These are phyloP conservation scores for Asteroscopus sphinx DNA, from an alignment of 2,888 invertebrate species.

Conservation along the genomic window DNA sequence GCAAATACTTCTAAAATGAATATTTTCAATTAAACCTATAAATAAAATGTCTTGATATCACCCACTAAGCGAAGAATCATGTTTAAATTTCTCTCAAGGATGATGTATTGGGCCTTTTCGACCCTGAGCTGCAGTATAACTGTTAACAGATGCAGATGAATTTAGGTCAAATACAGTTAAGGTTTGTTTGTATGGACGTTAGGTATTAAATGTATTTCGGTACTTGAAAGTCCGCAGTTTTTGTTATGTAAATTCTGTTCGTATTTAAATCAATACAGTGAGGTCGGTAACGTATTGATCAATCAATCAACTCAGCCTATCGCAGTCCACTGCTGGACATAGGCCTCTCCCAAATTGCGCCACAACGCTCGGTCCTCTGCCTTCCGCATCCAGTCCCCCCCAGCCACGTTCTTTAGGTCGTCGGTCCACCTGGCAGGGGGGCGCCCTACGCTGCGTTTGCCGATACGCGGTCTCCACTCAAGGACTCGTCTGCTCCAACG, in stretches of 20 bases:
- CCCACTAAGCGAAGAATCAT: too few relatives aligned
- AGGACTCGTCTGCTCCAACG: too few relatives aligned
- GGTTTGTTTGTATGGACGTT: conserved; percentile 69
- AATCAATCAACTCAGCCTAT: too few relatives aligned
- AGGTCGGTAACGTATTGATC: conserved; percentile 30
- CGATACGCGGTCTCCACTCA: too few relatives aligned
- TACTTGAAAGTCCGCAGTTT: conserved; percentile 34
- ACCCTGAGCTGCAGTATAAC: conserved; percentile 24
- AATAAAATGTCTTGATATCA: neutral
- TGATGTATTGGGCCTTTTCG: conserved; percentile 8
- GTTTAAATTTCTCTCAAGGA: conserved; percentile 1
- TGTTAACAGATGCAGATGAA: conserved; percentile 64
- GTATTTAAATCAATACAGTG: conserved; percentile 49
- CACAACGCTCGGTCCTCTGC: too few relatives aligned
- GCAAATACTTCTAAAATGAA: neutral
- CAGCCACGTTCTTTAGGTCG: too few relatives aligned
- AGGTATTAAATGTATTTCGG: conserved; percentile 50
- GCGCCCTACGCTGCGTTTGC: too few relatives aligned
- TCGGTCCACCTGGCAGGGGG: too few relatives aligned
- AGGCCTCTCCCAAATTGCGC: too few relatives aligned
- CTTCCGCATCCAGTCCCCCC: too few relatives aligned
- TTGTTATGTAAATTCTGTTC: conserved; percentile 52
- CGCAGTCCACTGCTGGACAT: too few relatives aligned
- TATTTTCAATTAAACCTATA: neutral
- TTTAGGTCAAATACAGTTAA: conserved; percentile 78